Conservation (phyloP, 2,888 invertebrate species). For the Sturmia bella region DNA sequence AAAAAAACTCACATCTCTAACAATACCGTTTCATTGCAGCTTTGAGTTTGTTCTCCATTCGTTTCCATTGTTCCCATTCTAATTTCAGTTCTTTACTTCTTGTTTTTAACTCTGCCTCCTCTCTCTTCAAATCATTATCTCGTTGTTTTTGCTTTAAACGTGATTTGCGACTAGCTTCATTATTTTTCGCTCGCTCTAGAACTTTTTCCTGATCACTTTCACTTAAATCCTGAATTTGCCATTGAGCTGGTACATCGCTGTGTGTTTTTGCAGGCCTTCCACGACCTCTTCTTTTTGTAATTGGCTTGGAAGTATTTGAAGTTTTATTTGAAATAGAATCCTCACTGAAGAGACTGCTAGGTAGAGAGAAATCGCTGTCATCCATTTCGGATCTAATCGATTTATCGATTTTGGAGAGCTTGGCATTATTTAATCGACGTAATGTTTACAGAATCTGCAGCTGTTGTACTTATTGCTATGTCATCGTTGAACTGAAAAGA, state of each 20-base stretch:
- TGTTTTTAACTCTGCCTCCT: slow-evolving; percentile 43
- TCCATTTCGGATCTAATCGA: slow-evolving; percentile 55
- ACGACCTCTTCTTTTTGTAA: too few species aligned
- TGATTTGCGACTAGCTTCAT: too few species aligned
- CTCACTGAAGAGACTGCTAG: slow-evolving; percentile 74
- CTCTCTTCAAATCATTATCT: slow-evolving; percentile 67
- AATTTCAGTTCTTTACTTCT: slow-evolving; percentile 46
- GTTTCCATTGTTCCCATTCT: slow-evolving; percentile 20
- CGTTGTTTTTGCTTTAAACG: too few species aligned
- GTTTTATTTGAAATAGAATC: slow-evolving; percentile 68
- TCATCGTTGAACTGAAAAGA: slow-evolving; percentile 39
- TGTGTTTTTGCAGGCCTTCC: too few species aligned
- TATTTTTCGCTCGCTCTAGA: too few species aligned
- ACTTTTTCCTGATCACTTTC: too few species aligned
- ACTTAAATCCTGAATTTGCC: too few species aligned
- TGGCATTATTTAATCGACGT: slow-evolving; percentile 40
- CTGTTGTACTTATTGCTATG: slow-evolving; percentile 13
- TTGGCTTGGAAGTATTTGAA: too few species aligned
- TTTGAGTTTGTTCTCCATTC: slow-evolving; percentile 62
- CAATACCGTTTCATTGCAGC: slow-evolving; percentile 62
- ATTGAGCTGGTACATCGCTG: too few species aligned
- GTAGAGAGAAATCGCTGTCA: slow-evolving; percentile 64
- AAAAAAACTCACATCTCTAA: too few species aligned
- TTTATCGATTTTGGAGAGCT: slow-evolving; percentile 54
- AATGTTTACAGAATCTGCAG: slow-evolving; percentile 48